Percentiles rank a stretch among this genome's conserved stretches.
Evolutionary conservation across 2,797 vertebrate genomes (phyloP).

Genomic region (Mastacembelus armatus): DNA sequence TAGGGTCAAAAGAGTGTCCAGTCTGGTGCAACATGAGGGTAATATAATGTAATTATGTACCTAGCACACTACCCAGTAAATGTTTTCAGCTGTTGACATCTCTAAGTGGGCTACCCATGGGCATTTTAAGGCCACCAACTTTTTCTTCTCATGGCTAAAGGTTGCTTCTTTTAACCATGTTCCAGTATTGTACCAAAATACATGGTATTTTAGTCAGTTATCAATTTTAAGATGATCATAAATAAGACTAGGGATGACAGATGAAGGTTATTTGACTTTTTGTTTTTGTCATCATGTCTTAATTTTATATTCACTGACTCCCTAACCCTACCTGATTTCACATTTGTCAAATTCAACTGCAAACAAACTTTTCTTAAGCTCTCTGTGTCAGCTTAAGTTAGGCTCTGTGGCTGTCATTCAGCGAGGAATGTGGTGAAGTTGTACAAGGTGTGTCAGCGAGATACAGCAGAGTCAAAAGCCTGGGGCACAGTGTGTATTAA

Average conservation of each 20-base stretch:
- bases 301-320: background rate
- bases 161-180: background rate
- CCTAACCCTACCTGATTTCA: conserved; percentile 8
- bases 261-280: background rate
- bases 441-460: conserved; percentile 80
- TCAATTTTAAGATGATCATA: background rate
- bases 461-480: conserved; percentile 74
- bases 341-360: conserved; percentile 42
- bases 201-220: background rate
- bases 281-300: background rate
- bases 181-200: background rate
- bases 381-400: conserved; percentile 62
- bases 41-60: conserved; percentile 58
- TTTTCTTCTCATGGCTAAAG: background rate
- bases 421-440: conserved; percentile 57
- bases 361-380: conserved; percentile 64
- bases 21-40: conserved; percentile 43
- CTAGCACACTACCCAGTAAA: conserved; percentile 23
- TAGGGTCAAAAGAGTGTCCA: conserved; percentile 51
- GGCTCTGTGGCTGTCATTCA: conserved; percentile 63
- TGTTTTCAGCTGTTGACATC: conserved; percentile 37
- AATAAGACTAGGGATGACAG: background rate
- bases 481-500: conserved; percentile 69
- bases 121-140: conserved; percentile 13
- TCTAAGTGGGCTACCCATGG: conserved; percentile 26